These are phyloP conservation scores for Poeciliopsis paucimaculata DNA, from an alignment of 2,797 vertebrate genomes.

Conservation along the genomic window DNA sequence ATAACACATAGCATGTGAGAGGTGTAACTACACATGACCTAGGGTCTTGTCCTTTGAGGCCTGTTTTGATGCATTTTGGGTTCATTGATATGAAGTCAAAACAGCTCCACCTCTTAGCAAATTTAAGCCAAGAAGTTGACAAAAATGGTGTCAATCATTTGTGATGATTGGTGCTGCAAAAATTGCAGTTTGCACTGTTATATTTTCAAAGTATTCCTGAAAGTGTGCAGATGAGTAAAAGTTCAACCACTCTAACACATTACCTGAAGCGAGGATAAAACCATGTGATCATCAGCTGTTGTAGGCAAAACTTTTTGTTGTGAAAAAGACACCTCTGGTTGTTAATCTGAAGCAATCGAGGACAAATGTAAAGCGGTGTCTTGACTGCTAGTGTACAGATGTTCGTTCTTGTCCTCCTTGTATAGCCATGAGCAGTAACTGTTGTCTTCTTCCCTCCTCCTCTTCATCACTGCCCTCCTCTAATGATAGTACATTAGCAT, in stretches of 20 bases:
- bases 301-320: neutral
- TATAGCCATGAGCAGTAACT: neutral
- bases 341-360: neutral
- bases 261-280: neutral
- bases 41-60: neutral
- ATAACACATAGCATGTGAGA: neutral
- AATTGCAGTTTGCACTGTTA: neutral
- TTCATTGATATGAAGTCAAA: neutral
- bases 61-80: neutral
- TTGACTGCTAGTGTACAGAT: neutral
- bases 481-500: neutral
- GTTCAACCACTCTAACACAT: neutral
- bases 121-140: neutral
- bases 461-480: neutral
- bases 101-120: neutral
- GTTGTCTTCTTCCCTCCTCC: neutral
- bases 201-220: neutral
- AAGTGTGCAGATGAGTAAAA: neutral
- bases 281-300: neutral
- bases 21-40: neutral
- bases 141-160: neutral
- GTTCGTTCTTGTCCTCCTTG: neutral
- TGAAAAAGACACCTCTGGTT: neutral
- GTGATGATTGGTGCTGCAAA: neutral
- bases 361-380: neutral